Base-by-base conservation (phyloP, 2,888 invertebrate species). In the Bellardia bayeri region DNA sequence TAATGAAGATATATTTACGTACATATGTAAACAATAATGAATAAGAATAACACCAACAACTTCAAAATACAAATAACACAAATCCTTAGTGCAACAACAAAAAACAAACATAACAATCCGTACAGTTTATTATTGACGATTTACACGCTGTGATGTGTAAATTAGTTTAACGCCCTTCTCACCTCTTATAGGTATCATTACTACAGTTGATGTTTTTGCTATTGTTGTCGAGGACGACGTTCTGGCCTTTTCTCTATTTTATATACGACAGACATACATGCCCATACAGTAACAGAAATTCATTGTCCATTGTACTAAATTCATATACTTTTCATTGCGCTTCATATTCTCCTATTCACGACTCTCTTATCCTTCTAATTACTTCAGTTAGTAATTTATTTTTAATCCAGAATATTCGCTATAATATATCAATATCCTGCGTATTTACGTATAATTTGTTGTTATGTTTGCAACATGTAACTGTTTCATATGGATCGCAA, bases 1-100 rank as follows among this genome's bases (percentile, higher is more conserved):
- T 86, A 86, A 86, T 86, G 69, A 86, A 86, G 86, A 68, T 78
- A 72, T 75, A 86, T 82, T 69, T 82, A 82, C 66, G 66, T 74
- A 82, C 66, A 61, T 74, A 74, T 33, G 64, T 66, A 16, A 58
- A 51, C 79, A 72, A 58, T 72, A 78, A 84, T 81, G 54, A 64
- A 81, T 72, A 30, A 42, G 4, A 23, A 56, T 5, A 42, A 56
- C 42, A 64, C 51, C 49, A 54, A 51, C 42, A 64, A n/a, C 14
- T 37, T n/a, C 54, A 71, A 6, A 16, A 42, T 11, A 30, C 16
- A 54, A 23, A 45, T 7, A 64, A 74, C 30, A 68, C 42, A 16
- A 49, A 40, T 69, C 9, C 79, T 33, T 66, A 13, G 45, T 68
- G 23, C 16, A 68, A 49, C n/a, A n/a, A 30, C 45, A 33, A 75